Conservation (phyloP, 2,113 vertebrate species). For the Pelusios castaneus region DNA sequence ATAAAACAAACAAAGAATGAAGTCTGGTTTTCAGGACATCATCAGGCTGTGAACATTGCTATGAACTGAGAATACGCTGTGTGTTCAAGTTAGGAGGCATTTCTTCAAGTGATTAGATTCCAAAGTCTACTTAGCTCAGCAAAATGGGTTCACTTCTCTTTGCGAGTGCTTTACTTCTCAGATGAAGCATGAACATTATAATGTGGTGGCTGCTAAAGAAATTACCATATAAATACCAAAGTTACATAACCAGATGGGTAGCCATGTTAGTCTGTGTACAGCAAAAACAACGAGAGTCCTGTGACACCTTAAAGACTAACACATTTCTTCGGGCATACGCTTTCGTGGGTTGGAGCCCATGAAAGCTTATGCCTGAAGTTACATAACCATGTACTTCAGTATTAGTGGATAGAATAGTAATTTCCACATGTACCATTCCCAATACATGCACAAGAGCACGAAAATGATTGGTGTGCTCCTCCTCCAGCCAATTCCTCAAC, state of each 20-base stretch:
- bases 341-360: too few species aligned
- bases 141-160: rapidly evolving
- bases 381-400: not conserved
- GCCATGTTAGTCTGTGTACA: too few species aligned
- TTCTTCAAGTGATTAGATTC: not conserved
- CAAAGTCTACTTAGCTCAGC: not conserved
- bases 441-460: rapidly evolving
- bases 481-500: not conserved
- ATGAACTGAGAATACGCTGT: not conserved
- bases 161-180: not conserved
- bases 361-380: too few species aligned
- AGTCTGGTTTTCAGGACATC: not conserved
- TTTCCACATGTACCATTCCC: not conserved
- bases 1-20: not conserved
- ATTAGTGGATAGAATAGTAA: not conserved
- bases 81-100: not conserved
- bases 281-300: too few species aligned
- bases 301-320: too few species aligned
- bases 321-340: too few species aligned
- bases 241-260: not conserved
- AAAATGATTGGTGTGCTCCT: not conserved
- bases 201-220: not conserved
- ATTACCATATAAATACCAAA: not conserved
- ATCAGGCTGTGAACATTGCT: not conserved
- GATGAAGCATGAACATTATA: not conserved